A percentile compares a stretch with the other conserved stretches of the same genome.
Conservation (phyloP, 2,113 vertebrate genomes). For the Phalacrocorax aristotelis region DNA sequence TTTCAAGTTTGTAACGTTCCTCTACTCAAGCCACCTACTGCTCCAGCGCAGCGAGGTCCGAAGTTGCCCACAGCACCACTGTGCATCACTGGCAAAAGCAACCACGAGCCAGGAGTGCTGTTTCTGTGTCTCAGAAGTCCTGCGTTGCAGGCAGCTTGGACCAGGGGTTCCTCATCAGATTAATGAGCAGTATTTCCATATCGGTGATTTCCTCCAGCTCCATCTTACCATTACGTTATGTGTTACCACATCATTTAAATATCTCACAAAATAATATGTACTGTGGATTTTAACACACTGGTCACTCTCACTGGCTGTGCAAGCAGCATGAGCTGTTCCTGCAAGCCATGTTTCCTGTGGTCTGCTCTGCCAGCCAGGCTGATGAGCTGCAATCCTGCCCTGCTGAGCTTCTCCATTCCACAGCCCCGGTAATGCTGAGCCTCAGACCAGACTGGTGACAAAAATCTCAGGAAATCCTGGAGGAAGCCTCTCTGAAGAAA, state of each 20-base stretch:
- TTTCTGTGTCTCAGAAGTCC: not conserved
- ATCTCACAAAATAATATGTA: not conserved
- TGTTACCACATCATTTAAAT: not conserved
- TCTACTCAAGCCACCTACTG: not conserved
- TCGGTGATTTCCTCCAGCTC: not conserved
- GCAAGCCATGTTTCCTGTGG: not conserved
- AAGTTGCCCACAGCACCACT: rapidly evolving
- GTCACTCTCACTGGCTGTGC: not conserved
- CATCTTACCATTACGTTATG: not conserved
- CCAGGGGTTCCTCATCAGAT: not conserved
- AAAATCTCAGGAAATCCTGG: not conserved
- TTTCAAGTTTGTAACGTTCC: not conserved
- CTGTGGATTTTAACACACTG: not conserved
- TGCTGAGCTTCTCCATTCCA: not conserved
- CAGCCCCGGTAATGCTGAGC: not conserved
- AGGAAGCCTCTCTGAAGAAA: not conserved
- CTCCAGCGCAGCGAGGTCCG: not conserved
- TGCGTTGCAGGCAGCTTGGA: not conserved
- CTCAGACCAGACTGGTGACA: not conserved
- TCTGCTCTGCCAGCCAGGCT: not conserved
- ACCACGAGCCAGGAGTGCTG: not conserved
- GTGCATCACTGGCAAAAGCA: not conserved
- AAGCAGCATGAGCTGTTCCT: not conserved
- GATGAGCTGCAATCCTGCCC: not conserved
- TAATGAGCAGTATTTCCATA: not conserved